Conservation (phyloP, 2,797 vertebrate genomes). For the Xenentodon cancila region DNA sequence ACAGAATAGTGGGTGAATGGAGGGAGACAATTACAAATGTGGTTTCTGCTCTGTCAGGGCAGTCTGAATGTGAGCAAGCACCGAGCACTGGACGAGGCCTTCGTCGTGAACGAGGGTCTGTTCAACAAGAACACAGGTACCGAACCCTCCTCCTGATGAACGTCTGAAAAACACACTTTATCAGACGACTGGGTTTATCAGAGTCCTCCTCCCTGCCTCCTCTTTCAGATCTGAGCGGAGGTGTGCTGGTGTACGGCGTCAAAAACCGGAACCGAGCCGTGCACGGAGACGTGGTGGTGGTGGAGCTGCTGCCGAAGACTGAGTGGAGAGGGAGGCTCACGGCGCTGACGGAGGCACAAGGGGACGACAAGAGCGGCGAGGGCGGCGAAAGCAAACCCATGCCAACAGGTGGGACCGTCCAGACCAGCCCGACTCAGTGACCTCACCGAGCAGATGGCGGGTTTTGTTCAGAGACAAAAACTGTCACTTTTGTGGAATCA, state of each 20-base stretch:
- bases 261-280: slow-evolving; percentile 92
- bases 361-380: slow-evolving; percentile 83
- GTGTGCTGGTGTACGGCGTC: slow-evolving; percentile 86
- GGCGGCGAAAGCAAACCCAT: slow-evolving; percentile 84
- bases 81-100: slow-evolving; percentile 89
- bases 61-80: slow-evolving; percentile 92
- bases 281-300: slow-evolving; percentile 89
- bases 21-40: too few species aligned
- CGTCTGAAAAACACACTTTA: too few species aligned
- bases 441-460: too few species aligned
- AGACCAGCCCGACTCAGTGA: too few species aligned
- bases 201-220: neutral
- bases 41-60: slow-evolving; percentile 86
- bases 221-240: slow-evolving; percentile 83
- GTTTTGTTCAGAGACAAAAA: too few species aligned
- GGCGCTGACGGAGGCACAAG: slow-evolving; percentile 85
- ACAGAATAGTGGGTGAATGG: too few species aligned
- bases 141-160: neutral
- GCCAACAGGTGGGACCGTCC: slow-evolving; percentile 86
- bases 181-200: too few species aligned
- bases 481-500: too few species aligned
- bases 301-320: slow-evolving; percentile 86
- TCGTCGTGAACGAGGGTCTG: slow-evolving; percentile 83
- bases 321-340: slow-evolving; percentile 91
- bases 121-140: slow-evolving; percentile 87